Evolutionary conservation across 1,140 invertebrate species (phyloP).

Genomic region (Musca domestica): DNA sequence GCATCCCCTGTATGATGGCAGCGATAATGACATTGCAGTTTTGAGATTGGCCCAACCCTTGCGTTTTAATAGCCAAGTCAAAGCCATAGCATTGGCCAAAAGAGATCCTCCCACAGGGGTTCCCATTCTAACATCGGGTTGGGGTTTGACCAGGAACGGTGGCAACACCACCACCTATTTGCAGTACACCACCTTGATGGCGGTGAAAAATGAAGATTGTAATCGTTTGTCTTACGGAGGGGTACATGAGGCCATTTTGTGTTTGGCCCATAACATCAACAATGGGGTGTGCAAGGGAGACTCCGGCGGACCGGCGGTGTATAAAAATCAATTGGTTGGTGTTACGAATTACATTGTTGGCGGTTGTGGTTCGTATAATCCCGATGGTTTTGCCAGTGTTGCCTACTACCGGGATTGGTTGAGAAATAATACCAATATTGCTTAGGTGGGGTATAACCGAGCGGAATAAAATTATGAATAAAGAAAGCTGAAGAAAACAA

Average conservation of each 20-base stretch:
- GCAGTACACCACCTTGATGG: slow-evolving; percentile 28
- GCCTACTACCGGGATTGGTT: slow-evolving; percentile 52
- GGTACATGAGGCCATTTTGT: slow-evolving; percentile 32
- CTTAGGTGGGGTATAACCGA: no score
- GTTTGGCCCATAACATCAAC: slow-evolving; percentile 34
- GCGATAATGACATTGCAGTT: slow-evolving; percentile 56
- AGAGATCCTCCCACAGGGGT: slow-evolving; percentile 33
- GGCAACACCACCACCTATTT: slow-evolving; percentile 25
- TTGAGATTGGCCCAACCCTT: slow-evolving; percentile 49
- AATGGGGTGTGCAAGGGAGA: slow-evolving; percentile 45
- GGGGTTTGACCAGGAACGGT: slow-evolving; percentile 50
- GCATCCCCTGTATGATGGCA: slow-evolving; percentile 46
- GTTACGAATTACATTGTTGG: slow-evolving; percentile 39
- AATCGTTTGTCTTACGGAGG: slow-evolving; percentile 28
- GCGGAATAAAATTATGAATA: no score
- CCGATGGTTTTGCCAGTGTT: slow-evolving; percentile 60
- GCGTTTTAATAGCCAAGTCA: slow-evolving; percentile 39
- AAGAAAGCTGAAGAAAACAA: no score
- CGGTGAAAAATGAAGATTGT: slow-evolving; percentile 29
- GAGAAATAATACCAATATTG: slow-evolving; percentile 16
- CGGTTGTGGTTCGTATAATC: slow-evolving; percentile 40
- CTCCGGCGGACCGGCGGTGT: slow-evolving; percentile 45
- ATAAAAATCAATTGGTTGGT: slow-evolving; percentile 33
- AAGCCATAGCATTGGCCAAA: slow-evolving; percentile 40
- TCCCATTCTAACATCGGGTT: slow-evolving; percentile 53